These are phyloP conservation scores for Danio tinwini DNA, from an alignment of 2,797 vertebrate species.

Conservation along the genomic window DNA sequence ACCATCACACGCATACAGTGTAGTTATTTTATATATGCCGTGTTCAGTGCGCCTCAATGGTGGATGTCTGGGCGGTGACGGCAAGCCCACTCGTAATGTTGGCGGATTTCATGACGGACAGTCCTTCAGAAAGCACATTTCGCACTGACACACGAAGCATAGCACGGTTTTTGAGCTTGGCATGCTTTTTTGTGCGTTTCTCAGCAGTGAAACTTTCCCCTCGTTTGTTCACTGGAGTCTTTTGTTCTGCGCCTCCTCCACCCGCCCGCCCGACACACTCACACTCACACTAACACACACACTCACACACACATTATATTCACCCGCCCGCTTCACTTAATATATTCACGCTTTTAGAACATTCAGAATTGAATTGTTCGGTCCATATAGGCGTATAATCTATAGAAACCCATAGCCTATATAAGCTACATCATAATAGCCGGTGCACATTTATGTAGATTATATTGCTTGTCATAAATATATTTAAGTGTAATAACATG, in stretches of 20 bases:
- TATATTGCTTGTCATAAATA: background rate
- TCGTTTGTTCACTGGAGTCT: slow-evolving; percentile 66
- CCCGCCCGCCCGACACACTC: slow-evolving; percentile 58
- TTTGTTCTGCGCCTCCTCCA: slow-evolving; percentile 76
- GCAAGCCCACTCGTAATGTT: slow-evolving; percentile 48
- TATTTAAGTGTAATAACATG: too few relatives aligned
- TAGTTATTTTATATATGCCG: background rate
- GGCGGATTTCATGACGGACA: slow-evolving; percentile 54
- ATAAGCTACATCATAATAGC: too few relatives aligned
- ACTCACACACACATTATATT: slow-evolving; percentile 59
- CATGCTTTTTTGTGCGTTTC: slow-evolving; percentile 37
- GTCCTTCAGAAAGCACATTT: slow-evolving; percentile 32
- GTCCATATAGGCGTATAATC: background rate
- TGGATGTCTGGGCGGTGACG: slow-evolving; percentile 76
- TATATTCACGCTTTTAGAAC: background rate
- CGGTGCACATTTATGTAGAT: too few relatives aligned
- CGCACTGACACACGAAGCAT: slow-evolving; percentile 8
- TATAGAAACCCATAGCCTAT: background rate
- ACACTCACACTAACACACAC: slow-evolving; percentile 46
- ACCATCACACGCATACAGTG: background rate
- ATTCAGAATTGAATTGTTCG: background rate
- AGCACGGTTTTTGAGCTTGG: background rate
- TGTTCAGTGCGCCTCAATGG: slow-evolving; percentile 1
- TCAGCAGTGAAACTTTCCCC: slow-evolving; percentile 61
- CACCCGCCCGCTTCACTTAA: slow-evolving; percentile 39